Evolutionary conservation across 2,113 vertebrate genomes (phyloP), one percentile per base, ranked within the genome.

Genomic region (Serilophus lunatus): DNA sequence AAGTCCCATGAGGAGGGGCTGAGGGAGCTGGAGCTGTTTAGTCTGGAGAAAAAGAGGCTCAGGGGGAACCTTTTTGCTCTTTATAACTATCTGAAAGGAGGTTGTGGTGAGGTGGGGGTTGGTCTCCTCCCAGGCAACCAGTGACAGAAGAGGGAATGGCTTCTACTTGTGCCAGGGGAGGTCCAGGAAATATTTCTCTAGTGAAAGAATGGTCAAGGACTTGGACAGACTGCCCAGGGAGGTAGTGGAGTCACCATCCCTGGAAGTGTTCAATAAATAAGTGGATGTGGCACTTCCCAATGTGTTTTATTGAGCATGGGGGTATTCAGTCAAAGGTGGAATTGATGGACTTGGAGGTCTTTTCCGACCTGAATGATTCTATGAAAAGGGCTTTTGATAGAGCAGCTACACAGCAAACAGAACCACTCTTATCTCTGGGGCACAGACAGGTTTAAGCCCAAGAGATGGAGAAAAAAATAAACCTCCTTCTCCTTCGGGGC

Each of bases 111-210:
- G 36, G 22, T 36, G 9, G 16, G 31, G 45, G 2, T 66, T 36
- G 10, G 28, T 15, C 45, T 59, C 24, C 33, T 45, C 28, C 19
- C 23, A 44, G 8, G 10, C 5, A 81, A 5, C 24, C 51, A 31
- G 12, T 0, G 1, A 33, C 6, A 60, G 77, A 10, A 59, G 23
- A 29, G n/a, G n/a, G n/a, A n/a, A n/a, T n/a, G n/a, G n/a, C n/a
- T n/a, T n/a, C n/a, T n/a, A n/a, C n/a, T n/a, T n/a, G 44, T 36
- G 65, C 26, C 59, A 66, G 22, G 7, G 12, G 12, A 38, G 33
- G 53, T 20, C 68, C 24, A 60, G 53, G n/a, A 18, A 68, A 38
- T 24, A 14, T 12, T 40, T 53, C 7, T 25, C 15, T 53, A 60
- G n/a, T 61, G 24, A 31, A 76, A 31, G 45, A 60, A 9, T 22